Evolutionary conservation across 2,888 invertebrate species (phyloP).

Genomic region (Desoria tigrina): DNA sequence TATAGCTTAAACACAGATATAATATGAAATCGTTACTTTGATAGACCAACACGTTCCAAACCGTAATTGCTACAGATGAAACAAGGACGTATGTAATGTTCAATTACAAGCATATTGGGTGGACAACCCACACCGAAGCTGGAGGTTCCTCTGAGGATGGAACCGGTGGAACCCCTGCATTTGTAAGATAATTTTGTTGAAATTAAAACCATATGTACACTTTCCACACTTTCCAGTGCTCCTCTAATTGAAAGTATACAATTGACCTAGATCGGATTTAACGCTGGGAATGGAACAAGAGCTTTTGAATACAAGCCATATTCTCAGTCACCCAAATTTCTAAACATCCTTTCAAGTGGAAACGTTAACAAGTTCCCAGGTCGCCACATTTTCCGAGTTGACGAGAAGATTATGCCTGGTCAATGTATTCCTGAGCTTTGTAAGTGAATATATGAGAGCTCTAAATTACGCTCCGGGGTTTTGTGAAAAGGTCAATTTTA

Average conservation of each 20-base stretch:
- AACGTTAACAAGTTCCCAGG: constrained; percentile 86
- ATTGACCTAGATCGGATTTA: constrained; percentile 97
- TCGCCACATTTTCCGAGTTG: constrained; percentile 90
- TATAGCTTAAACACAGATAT: not conserved
- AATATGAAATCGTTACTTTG: constrained; percentile 18
- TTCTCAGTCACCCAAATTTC: constrained; percentile 80
- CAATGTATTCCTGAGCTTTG: constrained; percentile 67
- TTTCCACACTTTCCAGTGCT: too few relatives aligned
- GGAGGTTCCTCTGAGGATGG: constrained; percentile 84
- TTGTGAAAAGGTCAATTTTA: not conserved
- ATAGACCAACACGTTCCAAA: constrained; percentile 93
- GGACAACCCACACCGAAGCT: constrained; percentile 89
- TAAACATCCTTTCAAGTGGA: constrained; percentile 80
- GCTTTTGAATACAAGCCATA: constrained; percentile 86
- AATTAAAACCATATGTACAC: constrained; percentile 2
- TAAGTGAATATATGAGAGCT: constrained; percentile 42
- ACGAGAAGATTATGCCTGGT: constrained; percentile 89
- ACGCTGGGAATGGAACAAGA: constrained; percentile 91
- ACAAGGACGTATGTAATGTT: constrained; percentile 92
- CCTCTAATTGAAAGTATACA: constrained; percentile 47
- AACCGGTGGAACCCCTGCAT: constrained; percentile 83
- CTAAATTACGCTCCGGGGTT: not conserved
- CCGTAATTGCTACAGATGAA: constrained; percentile 89
- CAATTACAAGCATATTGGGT: constrained; percentile 87
- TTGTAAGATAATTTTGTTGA: constrained; percentile 64